A percentile compares a stretch with the other conserved stretches of the same genome.
Conservation (phyloP, 2,888 invertebrate genomes). For the Candidula unifasciata region DNA sequence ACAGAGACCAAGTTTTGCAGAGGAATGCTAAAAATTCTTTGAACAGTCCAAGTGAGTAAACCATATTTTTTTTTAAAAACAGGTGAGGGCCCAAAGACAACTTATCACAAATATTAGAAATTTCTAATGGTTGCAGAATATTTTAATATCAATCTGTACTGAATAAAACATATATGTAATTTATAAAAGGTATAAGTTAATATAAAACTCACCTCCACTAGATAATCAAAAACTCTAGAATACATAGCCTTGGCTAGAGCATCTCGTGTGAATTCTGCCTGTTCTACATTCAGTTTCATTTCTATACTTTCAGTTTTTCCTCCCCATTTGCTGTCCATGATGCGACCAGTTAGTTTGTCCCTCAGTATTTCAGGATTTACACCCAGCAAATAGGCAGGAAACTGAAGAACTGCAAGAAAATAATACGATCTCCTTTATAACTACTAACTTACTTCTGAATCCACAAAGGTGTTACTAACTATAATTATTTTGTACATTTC, state of each 20-base stretch:
- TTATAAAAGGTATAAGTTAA: neutral
- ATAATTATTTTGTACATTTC: no score
- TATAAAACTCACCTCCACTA: slow-evolving; percentile 79
- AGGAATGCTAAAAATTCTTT: no score
- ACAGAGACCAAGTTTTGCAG: no score
- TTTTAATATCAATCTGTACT: no score
- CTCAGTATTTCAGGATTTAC: slow-evolving; percentile 81
- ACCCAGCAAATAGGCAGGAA: slow-evolving; percentile 82
- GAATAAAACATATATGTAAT: neutral
- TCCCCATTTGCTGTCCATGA: slow-evolving; percentile 85
- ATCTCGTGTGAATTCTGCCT: slow-evolving; percentile 83
- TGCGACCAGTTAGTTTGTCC: slow-evolving; percentile 82
- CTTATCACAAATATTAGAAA: no score
- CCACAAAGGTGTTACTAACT: no score
- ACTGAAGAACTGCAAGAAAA: slow-evolving; percentile 80
- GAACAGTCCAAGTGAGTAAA: no score
- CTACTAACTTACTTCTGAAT: no score
- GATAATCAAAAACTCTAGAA: slow-evolving; percentile 83
- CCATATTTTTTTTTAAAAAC: no score
- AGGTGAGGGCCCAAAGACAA: no score
- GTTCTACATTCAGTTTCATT: slow-evolving; percentile 83
- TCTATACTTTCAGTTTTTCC: slow-evolving; percentile 83
- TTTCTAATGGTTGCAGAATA: no score
- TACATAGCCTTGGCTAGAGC: slow-evolving; percentile 84
- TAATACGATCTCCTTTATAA: neutral